Evolutionary conservation across 2,888 invertebrate genomes (phyloP).

Genomic region (Orthosia gracilis): DNA sequence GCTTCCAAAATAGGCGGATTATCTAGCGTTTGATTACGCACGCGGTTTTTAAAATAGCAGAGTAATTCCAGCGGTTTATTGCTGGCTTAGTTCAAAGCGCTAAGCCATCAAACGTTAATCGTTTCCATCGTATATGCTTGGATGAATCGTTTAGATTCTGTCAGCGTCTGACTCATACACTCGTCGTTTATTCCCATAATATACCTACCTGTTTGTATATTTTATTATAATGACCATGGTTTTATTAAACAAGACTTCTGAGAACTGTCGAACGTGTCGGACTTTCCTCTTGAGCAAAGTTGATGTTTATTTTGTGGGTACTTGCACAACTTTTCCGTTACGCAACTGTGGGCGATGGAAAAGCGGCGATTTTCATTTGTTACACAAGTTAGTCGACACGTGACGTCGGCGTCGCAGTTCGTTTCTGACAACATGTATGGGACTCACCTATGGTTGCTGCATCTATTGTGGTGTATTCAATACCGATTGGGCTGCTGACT

Average conservation of each 20-base stretch:
- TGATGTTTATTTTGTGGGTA: slow-evolving; percentile 67
- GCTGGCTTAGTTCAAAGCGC: slow-evolving; percentile 30
- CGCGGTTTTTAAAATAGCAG: slow-evolving; percentile 32
- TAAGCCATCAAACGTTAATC: slow-evolving; percentile 48
- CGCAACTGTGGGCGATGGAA: slow-evolving; percentile 71
- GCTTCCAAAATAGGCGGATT: slow-evolving; percentile 28
- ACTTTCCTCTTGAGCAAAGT: slow-evolving; percentile 75
- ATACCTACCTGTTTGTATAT: slow-evolving; percentile 49
- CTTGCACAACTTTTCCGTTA: slow-evolving; percentile 77
- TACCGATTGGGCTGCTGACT: slow-evolving; percentile 41
- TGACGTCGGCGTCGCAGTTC: slow-evolving; percentile 61
- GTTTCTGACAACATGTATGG: slow-evolving; percentile 60
- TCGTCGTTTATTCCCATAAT: slow-evolving; percentile 64
- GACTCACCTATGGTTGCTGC: slow-evolving; percentile 61
- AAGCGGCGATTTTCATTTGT: slow-evolving; percentile 74
- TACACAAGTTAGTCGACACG: slow-evolving; percentile 70
- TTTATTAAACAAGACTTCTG: slow-evolving; percentile 74
- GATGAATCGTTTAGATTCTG: slow-evolving; percentile 60
- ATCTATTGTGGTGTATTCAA: slow-evolving; percentile 55
- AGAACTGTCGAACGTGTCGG: slow-evolving; percentile 72
- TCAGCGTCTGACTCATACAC: slow-evolving; percentile 70
- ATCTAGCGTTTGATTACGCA: slow-evolving; percentile 13
- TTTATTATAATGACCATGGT: slow-evolving; percentile 71
- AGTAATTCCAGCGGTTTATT: slow-evolving; percentile 34
- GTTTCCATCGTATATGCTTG: slow-evolving; percentile 37